Conservation (phyloP, 2,797 vertebrate genomes). For the Schizothorax lantsangensis region DNA sequence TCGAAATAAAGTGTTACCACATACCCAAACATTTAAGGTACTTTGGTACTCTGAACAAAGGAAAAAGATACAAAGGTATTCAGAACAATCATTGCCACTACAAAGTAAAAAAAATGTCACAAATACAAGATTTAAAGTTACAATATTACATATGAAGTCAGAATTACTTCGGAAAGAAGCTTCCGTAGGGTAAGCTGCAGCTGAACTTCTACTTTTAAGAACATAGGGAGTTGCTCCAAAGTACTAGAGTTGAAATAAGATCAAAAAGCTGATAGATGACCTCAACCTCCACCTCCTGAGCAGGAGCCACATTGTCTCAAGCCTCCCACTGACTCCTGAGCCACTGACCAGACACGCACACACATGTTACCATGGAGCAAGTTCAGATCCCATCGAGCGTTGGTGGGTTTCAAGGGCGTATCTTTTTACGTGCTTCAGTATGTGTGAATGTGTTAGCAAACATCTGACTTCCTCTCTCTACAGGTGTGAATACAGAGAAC, state of each 20-base stretch:
- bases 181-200: not conserved
- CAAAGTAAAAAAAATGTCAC: not conserved
- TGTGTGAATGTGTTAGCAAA: constrained; percentile 29
- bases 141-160: not conserved
- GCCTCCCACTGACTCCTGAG: constrained; percentile 63
- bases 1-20: too few relatives aligned
- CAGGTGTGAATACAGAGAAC: constrained; percentile 55
- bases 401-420: not conserved
- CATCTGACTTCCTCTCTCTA: constrained; percentile 50
- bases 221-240: constrained; percentile 44
- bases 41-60: too few relatives aligned
- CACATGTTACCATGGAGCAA: not conserved
- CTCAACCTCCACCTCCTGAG: constrained; percentile 63
- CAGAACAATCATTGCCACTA: not conserved
- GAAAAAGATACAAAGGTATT: too few relatives aligned
- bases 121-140: not conserved
- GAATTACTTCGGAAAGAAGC: not conserved
- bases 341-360: not conserved
- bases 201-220: constrained; percentile 9
- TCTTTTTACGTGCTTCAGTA: not conserved
- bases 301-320: constrained; percentile 66
- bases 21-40: too few relatives aligned
- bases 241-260: constrained; percentile 62
- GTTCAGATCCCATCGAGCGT: not conserved
- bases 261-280: constrained; percentile 71